phyloP scores from a whole-genome alignment of 2,113 vertebrate species.

The Tychaedon coryphoeus region DNA sequence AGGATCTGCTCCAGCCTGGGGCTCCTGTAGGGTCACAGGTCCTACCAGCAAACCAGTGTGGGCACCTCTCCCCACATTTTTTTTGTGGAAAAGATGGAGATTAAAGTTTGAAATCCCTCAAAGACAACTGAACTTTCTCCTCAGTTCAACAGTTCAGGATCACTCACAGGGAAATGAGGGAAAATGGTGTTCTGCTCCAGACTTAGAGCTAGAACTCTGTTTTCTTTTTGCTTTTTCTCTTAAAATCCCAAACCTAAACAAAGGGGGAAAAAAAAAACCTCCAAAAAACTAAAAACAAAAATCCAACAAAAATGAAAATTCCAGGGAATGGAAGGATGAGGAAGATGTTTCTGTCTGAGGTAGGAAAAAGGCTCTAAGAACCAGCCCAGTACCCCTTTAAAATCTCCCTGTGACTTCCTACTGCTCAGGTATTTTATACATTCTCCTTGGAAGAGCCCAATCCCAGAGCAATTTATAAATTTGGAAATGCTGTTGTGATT shows the following conservation, averaged over 20 bases:
- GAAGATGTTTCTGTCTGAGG: background rate
- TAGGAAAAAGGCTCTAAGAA: background rate
- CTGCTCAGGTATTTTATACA: background rate
- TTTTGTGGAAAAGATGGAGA: background rate
- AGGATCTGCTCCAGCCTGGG: background rate
- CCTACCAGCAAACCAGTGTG: background rate
- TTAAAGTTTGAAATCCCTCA: background rate
- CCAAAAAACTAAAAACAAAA: rapidly evolving
- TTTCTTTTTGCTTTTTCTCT: background rate
- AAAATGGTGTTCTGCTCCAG: background rate
- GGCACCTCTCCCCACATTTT: background rate
- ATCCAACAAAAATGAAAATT: background rate
- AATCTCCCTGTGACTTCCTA: background rate
- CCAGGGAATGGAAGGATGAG: background rate
- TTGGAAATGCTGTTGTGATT: background rate
- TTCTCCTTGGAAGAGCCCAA: background rate
- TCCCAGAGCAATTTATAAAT: background rate
- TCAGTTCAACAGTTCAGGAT: background rate
- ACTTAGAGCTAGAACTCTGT: background rate
- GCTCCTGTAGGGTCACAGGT: background rate
- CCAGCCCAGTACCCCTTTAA: background rate
- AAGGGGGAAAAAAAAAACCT: background rate
- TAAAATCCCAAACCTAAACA: background rate
- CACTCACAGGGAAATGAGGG: background rate
- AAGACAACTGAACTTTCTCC: background rate